Conservation (phyloP, 2,113 vertebrate genomes). For the Apodemus sylvaticus region DNA sequence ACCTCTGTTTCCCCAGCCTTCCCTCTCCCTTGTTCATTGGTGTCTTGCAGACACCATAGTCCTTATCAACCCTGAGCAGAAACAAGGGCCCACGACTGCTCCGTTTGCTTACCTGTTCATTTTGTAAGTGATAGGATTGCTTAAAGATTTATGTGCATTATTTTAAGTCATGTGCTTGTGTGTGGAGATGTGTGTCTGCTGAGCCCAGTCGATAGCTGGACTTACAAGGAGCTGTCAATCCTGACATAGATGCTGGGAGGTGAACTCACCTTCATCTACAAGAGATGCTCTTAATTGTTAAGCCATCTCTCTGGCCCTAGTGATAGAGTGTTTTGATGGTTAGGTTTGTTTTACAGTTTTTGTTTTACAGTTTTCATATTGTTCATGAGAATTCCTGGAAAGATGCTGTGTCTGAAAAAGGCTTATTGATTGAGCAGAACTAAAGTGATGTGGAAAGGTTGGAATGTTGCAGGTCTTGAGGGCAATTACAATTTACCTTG, state of each 20-base stretch:
- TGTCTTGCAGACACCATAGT: background rate
- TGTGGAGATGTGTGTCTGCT: background rate
- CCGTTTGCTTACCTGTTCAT: background rate
- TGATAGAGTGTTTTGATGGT: background rate
- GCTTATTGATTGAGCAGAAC: background rate
- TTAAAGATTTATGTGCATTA: background rate
- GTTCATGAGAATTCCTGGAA: background rate
- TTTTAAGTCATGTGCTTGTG: background rate
- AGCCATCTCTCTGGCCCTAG: background rate
- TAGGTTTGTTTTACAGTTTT: background rate
- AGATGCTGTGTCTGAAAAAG: background rate
- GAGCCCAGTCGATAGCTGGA: background rate
- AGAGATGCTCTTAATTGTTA: background rate
- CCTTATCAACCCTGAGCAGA: background rate
- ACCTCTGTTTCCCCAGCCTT: background rate
- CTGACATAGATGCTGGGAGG: background rate
- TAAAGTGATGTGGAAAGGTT: background rate
- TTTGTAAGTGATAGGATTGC: background rate
- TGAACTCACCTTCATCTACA: background rate
- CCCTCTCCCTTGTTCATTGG: too few species aligned
- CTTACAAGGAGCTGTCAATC: background rate
- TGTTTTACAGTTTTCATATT: background rate
- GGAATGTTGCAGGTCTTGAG: too few species aligned
- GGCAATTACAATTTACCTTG: background rate
- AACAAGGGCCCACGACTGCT: background rate